Evolutionary conservation across 2,113 vertebrate species (phyloP), one percentile per base, ranked within the genome.

Genomic region (Mustela nigripes): DNA sequence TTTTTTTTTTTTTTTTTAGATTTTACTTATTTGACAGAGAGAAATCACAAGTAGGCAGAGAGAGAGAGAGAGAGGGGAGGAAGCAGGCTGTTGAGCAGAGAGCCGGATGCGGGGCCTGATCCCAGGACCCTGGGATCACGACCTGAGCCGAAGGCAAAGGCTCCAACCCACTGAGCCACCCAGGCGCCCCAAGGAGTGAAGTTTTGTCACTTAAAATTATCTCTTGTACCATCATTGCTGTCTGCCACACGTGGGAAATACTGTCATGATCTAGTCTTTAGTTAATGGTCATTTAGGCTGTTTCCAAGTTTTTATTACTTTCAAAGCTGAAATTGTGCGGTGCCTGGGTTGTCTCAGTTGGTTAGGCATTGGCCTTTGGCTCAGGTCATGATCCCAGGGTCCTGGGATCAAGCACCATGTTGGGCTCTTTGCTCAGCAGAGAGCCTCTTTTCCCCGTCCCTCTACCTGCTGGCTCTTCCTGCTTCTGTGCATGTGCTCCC

Each of bases 231-330:
- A 28, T 93, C 16, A 80, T 63, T 86, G 65, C 33, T 82, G 0
- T 81, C 22, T 95, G 24, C 21, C 22, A 3, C 39, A 62, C 31
- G 76, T 86, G 73, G 48, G 42, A 93, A 86, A 86, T 33, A 73
- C 19, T 12, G 4, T 88, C 42, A 78, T 1, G 18, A 63, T 89
- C 78, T 86, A 78, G 28, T 97, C 18, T 95, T 48, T 18, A 86
- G 39, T 82, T 91, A 78, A 94, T 91, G 45, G 39, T 73, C 53
- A 79, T 63, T 90, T 58, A 91, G 33, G 26, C 84, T 67, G 18
- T 91, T 96, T 63, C 16, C 4, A 78, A 19, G 31, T 84, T 80
- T 71, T 81, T 78, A 45, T 76, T 83, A 58, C 78, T 91, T 95
- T 95, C 9, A 58, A 63, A 56, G 33, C 50, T 79, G 26, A 31